phyloP scores from a whole-genome alignment of 2,113 vertebrate species.

The Prochilodus magdalenae region DNA sequence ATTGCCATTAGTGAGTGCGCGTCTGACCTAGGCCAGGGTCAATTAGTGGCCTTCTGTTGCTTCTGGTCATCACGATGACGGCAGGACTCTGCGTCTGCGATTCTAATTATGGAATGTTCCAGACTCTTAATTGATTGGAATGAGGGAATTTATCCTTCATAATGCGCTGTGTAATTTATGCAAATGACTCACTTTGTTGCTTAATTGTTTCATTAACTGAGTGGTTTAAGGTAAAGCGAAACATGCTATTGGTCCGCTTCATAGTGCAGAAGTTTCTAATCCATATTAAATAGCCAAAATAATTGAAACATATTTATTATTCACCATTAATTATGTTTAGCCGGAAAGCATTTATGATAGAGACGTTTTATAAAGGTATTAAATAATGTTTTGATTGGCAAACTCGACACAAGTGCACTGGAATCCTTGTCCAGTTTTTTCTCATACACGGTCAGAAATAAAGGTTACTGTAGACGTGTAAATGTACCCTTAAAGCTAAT shows the following conservation, averaged over 20 bases:
- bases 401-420: too few relatives aligned
- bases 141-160: conserved; percentile 76
- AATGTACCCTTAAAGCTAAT: too few relatives aligned
- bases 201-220: conserved; percentile 80
- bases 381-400: too few relatives aligned
- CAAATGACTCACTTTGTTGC: conserved; percentile 82
- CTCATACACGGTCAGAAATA: background rate
- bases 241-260: conserved; percentile 46
- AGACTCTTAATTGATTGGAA: conserved; percentile 81
- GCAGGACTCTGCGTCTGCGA: conserved; percentile 68
- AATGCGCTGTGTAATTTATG: conserved; percentile 85
- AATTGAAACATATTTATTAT: background rate
- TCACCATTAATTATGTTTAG: background rate
- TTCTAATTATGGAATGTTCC: conserved; percentile 78
- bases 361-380: too few relatives aligned
- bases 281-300: conserved; percentile 5
- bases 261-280: background rate
- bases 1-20: conserved; percentile 43
- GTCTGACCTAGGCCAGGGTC: conserved; percentile 36
- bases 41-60: conserved; percentile 30
- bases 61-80: conserved; percentile 27
- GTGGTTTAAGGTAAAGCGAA: conserved; percentile 69
- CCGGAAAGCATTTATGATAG: background rate
- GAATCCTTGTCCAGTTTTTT: background rate
- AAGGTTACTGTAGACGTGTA: too few relatives aligned